Conservation (phyloP, 2,797 vertebrate species). For the Meriones psammophilus region DNA sequence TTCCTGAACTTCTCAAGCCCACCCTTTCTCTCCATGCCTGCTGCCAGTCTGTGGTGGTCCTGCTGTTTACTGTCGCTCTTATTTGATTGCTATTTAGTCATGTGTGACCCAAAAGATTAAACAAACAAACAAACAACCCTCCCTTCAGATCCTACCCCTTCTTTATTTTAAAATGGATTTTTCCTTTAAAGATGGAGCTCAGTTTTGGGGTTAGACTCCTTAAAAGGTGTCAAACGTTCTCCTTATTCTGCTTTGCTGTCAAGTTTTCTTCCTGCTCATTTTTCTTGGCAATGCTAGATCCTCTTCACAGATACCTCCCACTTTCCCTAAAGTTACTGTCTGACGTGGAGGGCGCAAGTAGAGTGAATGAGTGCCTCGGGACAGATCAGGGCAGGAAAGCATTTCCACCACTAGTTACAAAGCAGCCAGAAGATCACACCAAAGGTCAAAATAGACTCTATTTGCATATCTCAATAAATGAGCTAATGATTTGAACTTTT, state of each 20-base stretch:
- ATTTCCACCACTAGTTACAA: not conserved
- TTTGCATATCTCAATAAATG: not conserved
- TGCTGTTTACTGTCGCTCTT: not conserved
- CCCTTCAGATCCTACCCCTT: not conserved
- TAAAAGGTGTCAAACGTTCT: not conserved
- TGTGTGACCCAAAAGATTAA: not conserved
- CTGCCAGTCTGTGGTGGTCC: not conserved
- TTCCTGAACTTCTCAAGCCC: not conserved
- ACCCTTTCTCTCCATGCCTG: not conserved
- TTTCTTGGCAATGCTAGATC: not conserved
- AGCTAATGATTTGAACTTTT: conserved; percentile 28
- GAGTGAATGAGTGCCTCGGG: not conserved
- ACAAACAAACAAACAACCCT: no score
- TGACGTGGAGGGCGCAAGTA: not conserved
- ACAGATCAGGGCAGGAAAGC: not conserved
- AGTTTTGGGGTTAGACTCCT: not conserved
- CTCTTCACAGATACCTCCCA: not conserved
- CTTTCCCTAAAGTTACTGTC: not conserved
- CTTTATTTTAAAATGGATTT: not conserved
- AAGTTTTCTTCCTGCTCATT: no score
- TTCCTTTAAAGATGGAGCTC: not conserved
- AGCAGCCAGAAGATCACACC: not conserved
- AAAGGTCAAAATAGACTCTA: not conserved
- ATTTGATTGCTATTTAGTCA: not conserved
- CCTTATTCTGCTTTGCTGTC: not conserved